Evolutionary conservation across 2,113 vertebrate genomes (phyloP).

Genomic region (Vidua macroura): DNA sequence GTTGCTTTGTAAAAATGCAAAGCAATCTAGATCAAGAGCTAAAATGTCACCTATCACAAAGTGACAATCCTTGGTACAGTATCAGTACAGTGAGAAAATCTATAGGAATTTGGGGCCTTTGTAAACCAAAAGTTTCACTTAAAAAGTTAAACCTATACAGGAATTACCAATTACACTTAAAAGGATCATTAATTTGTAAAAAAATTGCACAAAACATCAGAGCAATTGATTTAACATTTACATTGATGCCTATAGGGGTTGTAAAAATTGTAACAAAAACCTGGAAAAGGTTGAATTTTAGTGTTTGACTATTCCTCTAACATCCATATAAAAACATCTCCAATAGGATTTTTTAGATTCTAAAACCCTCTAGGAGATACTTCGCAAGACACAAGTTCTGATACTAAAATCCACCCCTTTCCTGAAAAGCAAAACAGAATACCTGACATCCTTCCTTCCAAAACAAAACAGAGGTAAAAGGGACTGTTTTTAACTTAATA

Average conservation of each 20-base stretch:
- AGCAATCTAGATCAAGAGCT: background rate
- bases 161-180: background rate
- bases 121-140: background rate
- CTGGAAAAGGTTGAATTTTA: background rate
- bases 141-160: background rate
- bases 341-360: background rate
- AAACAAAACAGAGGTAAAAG: slow-evolving; percentile 29
- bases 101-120: background rate
- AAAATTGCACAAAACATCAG: background rate
- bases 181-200: background rate
- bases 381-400: background rate
- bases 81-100: background rate
- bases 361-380: background rate
- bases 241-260: background rate
- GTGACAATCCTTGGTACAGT: background rate
- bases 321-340: background rate
- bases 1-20: background rate
- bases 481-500: background rate
- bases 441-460: background rate
- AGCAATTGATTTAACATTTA: background rate
- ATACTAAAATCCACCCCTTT: background rate
- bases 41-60: background rate
- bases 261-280: background rate
- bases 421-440: background rate
- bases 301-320: background rate